phyloP scores from a whole-genome alignment of 2,797 vertebrate species.

The Typhlichthys eigenmanni region DNA sequence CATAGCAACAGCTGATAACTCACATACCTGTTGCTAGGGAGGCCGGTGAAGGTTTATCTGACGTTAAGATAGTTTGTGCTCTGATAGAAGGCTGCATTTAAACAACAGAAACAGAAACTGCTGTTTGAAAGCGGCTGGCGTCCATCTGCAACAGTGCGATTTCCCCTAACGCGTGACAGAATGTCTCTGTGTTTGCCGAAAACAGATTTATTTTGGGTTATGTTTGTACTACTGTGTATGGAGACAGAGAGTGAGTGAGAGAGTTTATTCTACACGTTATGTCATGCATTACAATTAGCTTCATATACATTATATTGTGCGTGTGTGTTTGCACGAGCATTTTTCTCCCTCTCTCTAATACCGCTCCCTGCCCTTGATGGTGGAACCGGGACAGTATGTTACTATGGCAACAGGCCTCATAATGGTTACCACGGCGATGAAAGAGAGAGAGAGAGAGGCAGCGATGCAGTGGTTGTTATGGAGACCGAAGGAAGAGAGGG shows the following conservation, averaged over 20 bases:
- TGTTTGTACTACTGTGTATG: conserved; percentile 2
- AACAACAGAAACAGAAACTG: too few relatives aligned
- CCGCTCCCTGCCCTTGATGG: conserved; percentile 72
- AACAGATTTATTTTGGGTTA: conserved; percentile 5
- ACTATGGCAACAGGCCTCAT: conserved; percentile 69
- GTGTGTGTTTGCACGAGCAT: conserved; percentile 14
- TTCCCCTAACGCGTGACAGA: neutral
- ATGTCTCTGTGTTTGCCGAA: conserved; percentile 10
- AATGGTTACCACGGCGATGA: conserved; percentile 68
- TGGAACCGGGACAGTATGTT: conserved; percentile 72
- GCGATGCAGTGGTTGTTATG: conserved; percentile 67
- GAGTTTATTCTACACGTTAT: neutral
- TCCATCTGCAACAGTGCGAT: neutral
- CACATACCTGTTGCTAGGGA: conserved; percentile 15
- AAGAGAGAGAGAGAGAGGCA: conserved; percentile 36
- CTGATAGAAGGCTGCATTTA: neutral
- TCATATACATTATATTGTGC: neutral
- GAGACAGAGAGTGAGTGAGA: conserved; percentile 2
- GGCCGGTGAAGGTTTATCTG: neutral
- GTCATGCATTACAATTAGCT: too few relatives aligned
- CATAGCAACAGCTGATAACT: conserved; percentile 16
- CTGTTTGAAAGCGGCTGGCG: neutral
- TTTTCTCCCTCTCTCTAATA: conserved; percentile 56
- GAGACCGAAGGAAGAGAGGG: conserved; percentile 48
- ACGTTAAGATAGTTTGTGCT: conserved; percentile 3